Evolutionary conservation across 2,888 invertebrate genomes (phyloP).

Genomic region (Coelinius sp.): DNA sequence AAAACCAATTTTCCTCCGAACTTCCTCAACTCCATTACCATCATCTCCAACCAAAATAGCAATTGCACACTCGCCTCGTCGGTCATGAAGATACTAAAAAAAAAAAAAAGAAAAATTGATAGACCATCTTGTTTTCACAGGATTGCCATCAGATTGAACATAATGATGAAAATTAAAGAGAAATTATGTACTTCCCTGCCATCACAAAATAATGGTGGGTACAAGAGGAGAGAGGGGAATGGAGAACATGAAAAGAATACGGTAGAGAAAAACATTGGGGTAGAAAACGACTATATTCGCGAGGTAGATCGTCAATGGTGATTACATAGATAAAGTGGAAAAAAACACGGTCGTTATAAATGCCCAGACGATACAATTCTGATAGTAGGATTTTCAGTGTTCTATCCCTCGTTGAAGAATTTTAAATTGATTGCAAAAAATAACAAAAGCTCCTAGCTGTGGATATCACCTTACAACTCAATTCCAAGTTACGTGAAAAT

Average conservation of each 20-base stretch:
- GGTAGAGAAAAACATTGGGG: slow-evolving; percentile 12
- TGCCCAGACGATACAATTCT: slow-evolving; percentile 28
- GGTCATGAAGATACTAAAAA: slow-evolving; percentile 50
- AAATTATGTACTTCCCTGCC: slow-evolving; percentile 25
- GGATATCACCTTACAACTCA: slow-evolving; percentile 34
- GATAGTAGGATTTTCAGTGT: slow-evolving; percentile 28
- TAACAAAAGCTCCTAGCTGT: slow-evolving; percentile 18
- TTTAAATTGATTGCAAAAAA: background rate
- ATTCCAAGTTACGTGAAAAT: slow-evolving; percentile 26
- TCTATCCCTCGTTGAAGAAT: background rate
- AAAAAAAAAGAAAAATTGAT: slow-evolving; percentile 12
- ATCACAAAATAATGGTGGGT: background rate
- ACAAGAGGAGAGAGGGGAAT: background rate
- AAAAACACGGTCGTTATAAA: slow-evolving; percentile 29
- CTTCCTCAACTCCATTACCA: slow-evolving; percentile 45
- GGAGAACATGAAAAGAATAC: slow-evolving; percentile 10
- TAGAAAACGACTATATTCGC: slow-evolving; percentile 1
- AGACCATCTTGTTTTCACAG: slow-evolving; percentile 1
- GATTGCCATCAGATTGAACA: slow-evolving; percentile 10
- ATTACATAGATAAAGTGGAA: slow-evolving; percentile 17
- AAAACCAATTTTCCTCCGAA: slow-evolving; percentile 44
- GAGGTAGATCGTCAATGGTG: slow-evolving; percentile 12
- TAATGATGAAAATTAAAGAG: slow-evolving; percentile 35
- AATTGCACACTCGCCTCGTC: slow-evolving; percentile 49
- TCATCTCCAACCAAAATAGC: slow-evolving; percentile 42